These are phyloP conservation scores for Hyphantria cunea DNA, from an alignment of 1,140 invertebrate genomes.

Conservation along the genomic window DNA sequence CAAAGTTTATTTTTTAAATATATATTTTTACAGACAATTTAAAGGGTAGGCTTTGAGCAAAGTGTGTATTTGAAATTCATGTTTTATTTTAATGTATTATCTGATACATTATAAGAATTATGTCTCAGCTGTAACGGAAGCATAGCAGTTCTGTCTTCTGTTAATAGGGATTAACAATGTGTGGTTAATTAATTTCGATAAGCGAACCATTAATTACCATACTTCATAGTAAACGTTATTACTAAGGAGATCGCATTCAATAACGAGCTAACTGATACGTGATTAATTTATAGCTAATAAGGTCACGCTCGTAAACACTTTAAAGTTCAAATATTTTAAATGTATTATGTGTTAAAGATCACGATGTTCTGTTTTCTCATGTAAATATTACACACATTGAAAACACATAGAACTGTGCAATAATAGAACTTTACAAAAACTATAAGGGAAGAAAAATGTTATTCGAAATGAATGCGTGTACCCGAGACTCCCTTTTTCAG, in stretches of 20 bases:
- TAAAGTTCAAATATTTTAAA: not conserved
- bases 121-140: not conserved
- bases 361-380: too few relatives aligned
- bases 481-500: constrained; percentile 5
- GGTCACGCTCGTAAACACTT: too few relatives aligned
- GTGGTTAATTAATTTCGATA: constrained; percentile 13
- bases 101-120: too few relatives aligned
- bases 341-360: not conserved
- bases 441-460: constrained; percentile 4
- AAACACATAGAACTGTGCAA: too few relatives aligned
- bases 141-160: too few relatives aligned
- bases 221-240: constrained; percentile 3
- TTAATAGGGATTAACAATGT: constrained; percentile 1
- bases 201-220: constrained; percentile 16
- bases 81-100: too few relatives aligned
- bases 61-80: too few relatives aligned
- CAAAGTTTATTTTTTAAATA: too few relatives aligned
- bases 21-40: too few relatives aligned
- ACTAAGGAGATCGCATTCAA: constrained; percentile 4
- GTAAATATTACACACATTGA: too few relatives aligned
- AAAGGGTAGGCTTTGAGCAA: too few relatives aligned
- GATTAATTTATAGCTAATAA: constrained; percentile 15
- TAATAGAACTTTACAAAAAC: too few relatives aligned
- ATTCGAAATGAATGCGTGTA: constrained; percentile 7
- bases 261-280: constrained; percentile 19